phyloP scores from a whole-genome alignment of 2,888 invertebrate species.

The Ganaspis brasiliensis region DNA sequence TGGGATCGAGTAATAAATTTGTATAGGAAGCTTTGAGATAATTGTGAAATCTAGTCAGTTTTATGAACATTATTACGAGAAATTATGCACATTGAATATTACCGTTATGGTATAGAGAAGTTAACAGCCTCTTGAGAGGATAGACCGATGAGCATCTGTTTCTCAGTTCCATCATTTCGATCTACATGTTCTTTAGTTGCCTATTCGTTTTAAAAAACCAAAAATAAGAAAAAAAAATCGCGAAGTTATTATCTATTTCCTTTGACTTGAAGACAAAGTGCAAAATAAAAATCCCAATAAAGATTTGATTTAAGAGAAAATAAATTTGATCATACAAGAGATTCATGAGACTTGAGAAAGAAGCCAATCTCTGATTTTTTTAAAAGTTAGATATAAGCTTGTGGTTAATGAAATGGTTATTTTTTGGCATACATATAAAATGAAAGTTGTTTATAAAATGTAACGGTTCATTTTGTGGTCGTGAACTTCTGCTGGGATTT shows the following conservation, averaged over 20 bases:
- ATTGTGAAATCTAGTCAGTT: constrained; percentile 26
- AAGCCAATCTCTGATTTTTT: background rate
- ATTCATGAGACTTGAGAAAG: no score
- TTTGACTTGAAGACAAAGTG: background rate
- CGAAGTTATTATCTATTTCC: constrained; percentile 16
- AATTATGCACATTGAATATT: constrained; percentile 39
- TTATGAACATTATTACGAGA: constrained; percentile 34
- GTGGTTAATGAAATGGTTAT: background rate
- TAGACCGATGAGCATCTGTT: constrained; percentile 33
- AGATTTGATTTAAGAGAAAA: background rate
- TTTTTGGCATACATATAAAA: background rate
- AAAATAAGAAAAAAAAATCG: background rate
- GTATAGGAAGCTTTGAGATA: constrained; percentile 20
- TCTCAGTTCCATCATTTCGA: constrained; percentile 20
- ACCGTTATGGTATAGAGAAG: constrained; percentile 35
- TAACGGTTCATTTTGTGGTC: constrained; percentile 8
- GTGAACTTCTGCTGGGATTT: background rate
- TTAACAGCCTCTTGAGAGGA: constrained; percentile 15
- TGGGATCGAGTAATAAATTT: constrained; percentile 19
- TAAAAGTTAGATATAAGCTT: background rate
- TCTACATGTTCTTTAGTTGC: background rate
- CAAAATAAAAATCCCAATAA: background rate
- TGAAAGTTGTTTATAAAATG: constrained; percentile 9
- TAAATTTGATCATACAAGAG: background rate
- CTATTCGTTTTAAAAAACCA: background rate